A percentile compares a stretch with the other conserved stretches of the same genome.
phyloP scores from a whole-genome alignment of 2,888 invertebrate species.

The Melipona beecheii region DNA sequence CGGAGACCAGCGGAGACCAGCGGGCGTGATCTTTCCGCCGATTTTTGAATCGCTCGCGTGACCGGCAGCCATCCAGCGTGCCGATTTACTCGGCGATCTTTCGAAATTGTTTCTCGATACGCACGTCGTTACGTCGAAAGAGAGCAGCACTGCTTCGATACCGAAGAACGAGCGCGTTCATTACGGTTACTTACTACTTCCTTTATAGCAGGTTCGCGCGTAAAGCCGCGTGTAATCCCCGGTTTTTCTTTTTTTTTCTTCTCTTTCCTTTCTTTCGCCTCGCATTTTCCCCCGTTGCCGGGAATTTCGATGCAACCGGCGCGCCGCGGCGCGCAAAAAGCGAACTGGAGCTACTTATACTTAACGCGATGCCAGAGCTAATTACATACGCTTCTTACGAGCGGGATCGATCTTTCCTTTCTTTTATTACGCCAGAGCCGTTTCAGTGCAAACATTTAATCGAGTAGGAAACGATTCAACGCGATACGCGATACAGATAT shows the following conservation, averaged over 20 bases:
- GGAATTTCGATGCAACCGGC: constrained; percentile 17
- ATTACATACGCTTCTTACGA: constrained; percentile 22
- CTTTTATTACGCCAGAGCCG: too few relatives aligned
- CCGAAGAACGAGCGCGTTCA: constrained; percentile 23
- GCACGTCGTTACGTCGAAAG: constrained; percentile 7
- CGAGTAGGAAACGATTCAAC: not conserved
- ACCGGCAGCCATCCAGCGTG: constrained; percentile 7
- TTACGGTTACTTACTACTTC: constrained; percentile 30
- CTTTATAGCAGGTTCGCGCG: constrained; percentile 30
- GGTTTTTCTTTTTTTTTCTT: not conserved
- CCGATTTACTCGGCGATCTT: constrained; percentile 22
- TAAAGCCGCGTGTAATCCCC: not conserved
- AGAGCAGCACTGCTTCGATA: not conserved
- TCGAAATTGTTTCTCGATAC: constrained; percentile 23
- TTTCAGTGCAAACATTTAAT: not conserved
- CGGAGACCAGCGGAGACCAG: not conserved
- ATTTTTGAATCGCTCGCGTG: constrained; percentile 21
- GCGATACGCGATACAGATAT: too few relatives aligned
- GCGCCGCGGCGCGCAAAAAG: constrained; percentile 20
- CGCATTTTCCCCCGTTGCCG: constrained; percentile 16
- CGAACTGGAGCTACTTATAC: constrained; percentile 2
- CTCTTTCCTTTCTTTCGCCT: too few relatives aligned
- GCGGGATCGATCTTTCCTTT: not conserved
- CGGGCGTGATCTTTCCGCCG: not conserved
- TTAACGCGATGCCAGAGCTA: constrained; percentile 18